Percentiles rank a stretch among this genome's conserved stretches.
Conservation (phyloP, 2,797 vertebrate genomes). For the Pseudomugil tenellus region DNA sequence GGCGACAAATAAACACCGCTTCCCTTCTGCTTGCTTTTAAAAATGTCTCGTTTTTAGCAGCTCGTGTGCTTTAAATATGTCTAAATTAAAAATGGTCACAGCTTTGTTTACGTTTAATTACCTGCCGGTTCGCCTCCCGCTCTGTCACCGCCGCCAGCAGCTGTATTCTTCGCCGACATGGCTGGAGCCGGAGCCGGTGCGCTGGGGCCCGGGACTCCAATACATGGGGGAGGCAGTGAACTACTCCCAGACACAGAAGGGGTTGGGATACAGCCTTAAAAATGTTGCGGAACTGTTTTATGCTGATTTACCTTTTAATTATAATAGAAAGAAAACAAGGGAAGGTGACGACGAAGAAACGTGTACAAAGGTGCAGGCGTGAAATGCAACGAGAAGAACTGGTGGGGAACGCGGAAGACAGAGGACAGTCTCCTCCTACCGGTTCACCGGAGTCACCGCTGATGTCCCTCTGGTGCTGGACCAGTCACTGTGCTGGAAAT, state of each 20-base stretch:
- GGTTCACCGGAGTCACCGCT: no score
- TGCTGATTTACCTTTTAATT: not conserved
- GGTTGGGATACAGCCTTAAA: not conserved
- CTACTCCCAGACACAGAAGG: constrained; percentile 16
- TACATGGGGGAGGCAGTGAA: constrained; percentile 76
- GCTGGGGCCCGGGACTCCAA: constrained; percentile 77
- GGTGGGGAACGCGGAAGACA: constrained; percentile 65
- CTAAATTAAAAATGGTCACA: not conserved
- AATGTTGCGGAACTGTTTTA: constrained; percentile 21
- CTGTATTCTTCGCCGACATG: constrained; percentile 82
- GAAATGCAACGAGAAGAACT: constrained; percentile 35
- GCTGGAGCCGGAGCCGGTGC: constrained; percentile 81
- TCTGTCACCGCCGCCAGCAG: constrained; percentile 82
- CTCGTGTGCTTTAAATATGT: accelerated
- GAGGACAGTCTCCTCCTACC: constrained; percentile 66
- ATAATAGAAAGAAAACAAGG: not conserved
- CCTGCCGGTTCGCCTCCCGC: constrained; percentile 77
- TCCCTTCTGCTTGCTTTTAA: accelerated
- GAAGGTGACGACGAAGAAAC: constrained; percentile 11
- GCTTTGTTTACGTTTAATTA: constrained; percentile 42
- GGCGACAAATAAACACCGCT: not conserved
- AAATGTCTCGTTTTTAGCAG: not conserved
- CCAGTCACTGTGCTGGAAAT: no score
- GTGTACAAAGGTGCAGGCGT: constrained; percentile 13
- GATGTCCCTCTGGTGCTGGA: no score